These are phyloP conservation scores for Lithosia quadra DNA, from an alignment of 2,888 invertebrate genomes.

Conservation along the genomic window DNA sequence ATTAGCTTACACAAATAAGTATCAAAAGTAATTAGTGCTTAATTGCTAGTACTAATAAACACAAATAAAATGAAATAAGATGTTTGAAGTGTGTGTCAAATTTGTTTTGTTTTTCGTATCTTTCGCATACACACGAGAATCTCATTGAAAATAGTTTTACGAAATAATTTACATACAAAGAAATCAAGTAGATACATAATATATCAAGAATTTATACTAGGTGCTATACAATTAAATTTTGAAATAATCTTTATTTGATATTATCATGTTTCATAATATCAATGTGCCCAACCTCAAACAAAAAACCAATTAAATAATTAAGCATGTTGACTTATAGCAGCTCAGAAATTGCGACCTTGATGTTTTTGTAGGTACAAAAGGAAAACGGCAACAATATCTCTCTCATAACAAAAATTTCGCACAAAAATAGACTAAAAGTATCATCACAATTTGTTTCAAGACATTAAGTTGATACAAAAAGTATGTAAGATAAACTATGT, in stretches of 20 bases:
- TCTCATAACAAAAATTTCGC: neutral
- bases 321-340: neutral
- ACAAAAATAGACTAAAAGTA: neutral
- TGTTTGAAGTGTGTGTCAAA: slow-evolving; percentile 30
- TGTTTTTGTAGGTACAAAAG: neutral
- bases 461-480: neutral
- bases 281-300: neutral
- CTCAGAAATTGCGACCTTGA: neutral
- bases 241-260: neutral
- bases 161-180: neutral
- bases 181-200: too few relatives aligned
- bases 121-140: slow-evolving; percentile 19
- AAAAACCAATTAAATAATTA: neutral
- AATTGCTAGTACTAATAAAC: slow-evolving; percentile 23
- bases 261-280: neutral
- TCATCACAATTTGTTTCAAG: neutral
- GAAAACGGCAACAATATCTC: slow-evolving; percentile 7
- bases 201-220: neutral
- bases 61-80: too few relatives aligned
- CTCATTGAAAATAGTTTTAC: slow-evolving; percentile 41
- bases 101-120: slow-evolving; percentile 31
- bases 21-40: slow-evolving; percentile 23
- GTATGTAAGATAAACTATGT: neutral
- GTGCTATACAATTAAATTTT: neutral
- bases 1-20: slow-evolving; percentile 27